A percentile compares a stretch with the other conserved stretches of the same genome.
Evolutionary conservation across 2,888 invertebrate species (phyloP).

Genomic region (Leucophenga montana): DNA sequence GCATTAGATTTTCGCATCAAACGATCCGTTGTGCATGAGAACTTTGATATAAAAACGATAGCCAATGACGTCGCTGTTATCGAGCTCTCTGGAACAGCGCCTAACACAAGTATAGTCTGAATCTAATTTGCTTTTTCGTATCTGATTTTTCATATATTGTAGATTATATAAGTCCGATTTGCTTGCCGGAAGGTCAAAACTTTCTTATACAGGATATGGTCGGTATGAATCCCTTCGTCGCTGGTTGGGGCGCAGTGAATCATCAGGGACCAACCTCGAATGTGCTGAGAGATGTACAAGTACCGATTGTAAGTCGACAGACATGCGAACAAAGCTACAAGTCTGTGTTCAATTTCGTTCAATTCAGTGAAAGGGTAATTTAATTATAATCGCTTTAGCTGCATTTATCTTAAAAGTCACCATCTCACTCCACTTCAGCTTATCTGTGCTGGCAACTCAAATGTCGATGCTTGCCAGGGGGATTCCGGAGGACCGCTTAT

Average conservation of each 20-base stretch:
- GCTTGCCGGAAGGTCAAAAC: constrained; percentile 78
- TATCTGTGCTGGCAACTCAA: constrained; percentile 70
- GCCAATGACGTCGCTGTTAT: constrained; percentile 83
- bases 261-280: constrained; percentile 67
- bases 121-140: background rate
- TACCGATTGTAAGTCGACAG: constrained; percentile 71
- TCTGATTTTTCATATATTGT: constrained; percentile 59
- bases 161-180: constrained; percentile 83
- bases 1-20: constrained; percentile 79
- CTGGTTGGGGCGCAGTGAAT: constrained; percentile 84
- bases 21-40: constrained; percentile 78
- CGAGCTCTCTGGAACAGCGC: constrained; percentile 40
- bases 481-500: constrained; percentile 73
- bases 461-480: constrained; percentile 71
- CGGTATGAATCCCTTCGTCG: constrained; percentile 80
- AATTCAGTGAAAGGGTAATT: constrained; percentile 60
- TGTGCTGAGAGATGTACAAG: constrained; percentile 74
- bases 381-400: constrained; percentile 1
- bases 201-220: constrained; percentile 65
- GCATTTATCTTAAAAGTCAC: background rate
- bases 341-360: constrained; percentile 58
- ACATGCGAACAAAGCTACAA: constrained; percentile 73
- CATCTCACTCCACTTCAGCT: constrained; percentile 50
- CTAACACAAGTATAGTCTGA: constrained; percentile 54
- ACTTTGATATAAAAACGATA: constrained; percentile 78